Evolutionary conservation across 2,797 vertebrate species (phyloP).

Genomic region (Acanthis flammea): DNA sequence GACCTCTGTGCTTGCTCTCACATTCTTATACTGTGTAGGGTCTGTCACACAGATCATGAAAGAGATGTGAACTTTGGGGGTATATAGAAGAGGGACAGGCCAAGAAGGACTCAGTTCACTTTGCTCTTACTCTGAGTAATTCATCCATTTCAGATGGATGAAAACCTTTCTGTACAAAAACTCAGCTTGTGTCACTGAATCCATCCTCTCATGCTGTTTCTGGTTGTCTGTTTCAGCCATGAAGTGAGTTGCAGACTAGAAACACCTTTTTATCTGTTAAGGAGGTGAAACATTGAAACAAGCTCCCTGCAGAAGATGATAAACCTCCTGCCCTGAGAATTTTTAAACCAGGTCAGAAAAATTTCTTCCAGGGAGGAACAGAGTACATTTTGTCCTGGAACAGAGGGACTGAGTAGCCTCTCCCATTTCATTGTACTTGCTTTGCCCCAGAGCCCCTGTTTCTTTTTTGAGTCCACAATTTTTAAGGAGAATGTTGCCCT

Average conservation of each 20-base stretch:
- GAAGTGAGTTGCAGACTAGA: background rate
- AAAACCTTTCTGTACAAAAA: background rate
- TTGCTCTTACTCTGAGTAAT: background rate
- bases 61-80: background rate
- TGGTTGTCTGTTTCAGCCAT: background rate
- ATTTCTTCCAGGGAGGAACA: background rate
- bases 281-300: constrained; percentile 14
- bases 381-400: constrained; percentile 30
- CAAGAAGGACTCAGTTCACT: background rate
- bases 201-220: background rate
- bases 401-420: background rate
- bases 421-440: background rate
- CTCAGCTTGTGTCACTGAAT: background rate
- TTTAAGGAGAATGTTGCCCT: background rate
- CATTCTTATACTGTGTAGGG: background rate
- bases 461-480: background rate
- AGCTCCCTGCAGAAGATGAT: background rate
- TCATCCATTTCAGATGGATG: background rate
- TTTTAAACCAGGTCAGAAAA: constrained; percentile 27
- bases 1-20: background rate
- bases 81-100: background rate
- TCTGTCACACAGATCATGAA: background rate
- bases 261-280: background rate
- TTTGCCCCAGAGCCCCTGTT: background rate
- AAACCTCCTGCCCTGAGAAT: background rate